These are phyloP conservation scores for Crotalus viridis DNA, from an alignment of 2,113 vertebrate species.

Conservation along the genomic window DNA sequence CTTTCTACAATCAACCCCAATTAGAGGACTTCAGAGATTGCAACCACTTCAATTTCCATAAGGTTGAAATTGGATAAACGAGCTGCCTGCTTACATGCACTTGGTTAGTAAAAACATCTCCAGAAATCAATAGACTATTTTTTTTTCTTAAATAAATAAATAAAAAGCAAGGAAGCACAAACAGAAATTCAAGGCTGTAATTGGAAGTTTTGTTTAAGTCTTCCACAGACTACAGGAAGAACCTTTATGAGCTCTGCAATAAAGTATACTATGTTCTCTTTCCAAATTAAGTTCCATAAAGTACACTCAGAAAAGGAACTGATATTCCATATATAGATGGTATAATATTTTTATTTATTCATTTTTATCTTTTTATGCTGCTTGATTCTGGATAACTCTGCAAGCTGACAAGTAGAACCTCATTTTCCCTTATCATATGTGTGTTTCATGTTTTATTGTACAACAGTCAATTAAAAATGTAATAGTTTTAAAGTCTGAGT, in stretches of 20 bases:
- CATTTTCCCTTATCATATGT: not conserved
- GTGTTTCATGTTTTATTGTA: not conserved
- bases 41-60: conserved; percentile 18
- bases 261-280: not conserved
- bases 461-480: not conserved
- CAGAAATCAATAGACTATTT: not conserved
- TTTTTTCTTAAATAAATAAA: not conserved
- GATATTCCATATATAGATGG: not conserved
- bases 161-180: not conserved
- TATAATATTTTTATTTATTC: not conserved
- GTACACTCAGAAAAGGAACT: not conserved
- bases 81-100: not conserved
- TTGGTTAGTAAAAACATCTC: not conserved
- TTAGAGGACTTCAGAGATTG: conserved; percentile 19
- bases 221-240: not conserved
- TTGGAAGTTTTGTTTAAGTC: not conserved
- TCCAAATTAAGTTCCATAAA: not conserved
- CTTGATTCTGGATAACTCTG: not conserved
- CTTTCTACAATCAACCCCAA: conserved; percentile 5
- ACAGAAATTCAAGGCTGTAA: not conserved
- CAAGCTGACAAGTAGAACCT: not conserved
- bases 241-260: not conserved
- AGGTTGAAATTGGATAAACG: conserved; percentile 30
- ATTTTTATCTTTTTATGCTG: not conserved
- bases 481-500: not conserved